These are phyloP conservation scores for Crotalus tigris DNA, from an alignment of 2,113 vertebrate genomes.

Conservation along the genomic window DNA sequence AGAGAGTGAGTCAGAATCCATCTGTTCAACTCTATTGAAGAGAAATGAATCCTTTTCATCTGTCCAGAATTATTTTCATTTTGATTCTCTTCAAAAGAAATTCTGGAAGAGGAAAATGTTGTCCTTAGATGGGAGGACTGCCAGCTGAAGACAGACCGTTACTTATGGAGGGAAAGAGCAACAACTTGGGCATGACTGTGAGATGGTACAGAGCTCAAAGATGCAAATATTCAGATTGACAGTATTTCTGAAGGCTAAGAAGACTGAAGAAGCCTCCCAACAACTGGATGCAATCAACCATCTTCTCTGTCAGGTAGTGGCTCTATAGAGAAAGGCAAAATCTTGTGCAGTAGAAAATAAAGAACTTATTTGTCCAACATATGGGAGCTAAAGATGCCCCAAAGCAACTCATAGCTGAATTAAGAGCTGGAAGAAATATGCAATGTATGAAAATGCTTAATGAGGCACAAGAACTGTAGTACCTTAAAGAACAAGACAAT, in stretches of 20 bases:
- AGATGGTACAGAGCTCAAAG: constrained; percentile 86
- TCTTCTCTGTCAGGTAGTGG: constrained; percentile 94
- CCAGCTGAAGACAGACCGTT: constrained; percentile 95
- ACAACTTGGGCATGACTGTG: constrained; percentile 89
- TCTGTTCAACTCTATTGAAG: constrained; percentile 87
- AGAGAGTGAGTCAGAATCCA: constrained; percentile 88
- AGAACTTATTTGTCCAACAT: constrained; percentile 88
- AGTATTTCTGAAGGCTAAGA: constrained; percentile 89
- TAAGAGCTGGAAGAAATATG: constrained; percentile 94
- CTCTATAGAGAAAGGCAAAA: constrained; percentile 96
- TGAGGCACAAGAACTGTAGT: constrained; percentile 96
- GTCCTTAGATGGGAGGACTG: constrained; percentile 90
- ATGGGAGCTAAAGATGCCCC: constrained; percentile 96
- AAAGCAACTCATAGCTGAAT: constrained; percentile 92
- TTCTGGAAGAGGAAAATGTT: constrained; percentile 94
- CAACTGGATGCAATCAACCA: constrained; percentile 98
- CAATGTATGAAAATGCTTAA: constrained; percentile 97
- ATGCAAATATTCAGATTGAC: constrained; percentile 89
- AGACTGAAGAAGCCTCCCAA: constrained; percentile 89
- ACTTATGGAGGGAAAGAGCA: constrained; percentile 91
- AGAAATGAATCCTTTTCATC: constrained; percentile 83
- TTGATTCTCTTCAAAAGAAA: constrained; percentile 95
- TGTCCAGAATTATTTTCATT: constrained; percentile 84
- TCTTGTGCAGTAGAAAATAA: constrained; percentile 93
- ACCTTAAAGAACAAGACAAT: constrained; percentile 90